These are phyloP conservation scores for Andrena haemorrhoa DNA, from an alignment of 2,888 invertebrate species.

Conservation along the genomic window DNA sequence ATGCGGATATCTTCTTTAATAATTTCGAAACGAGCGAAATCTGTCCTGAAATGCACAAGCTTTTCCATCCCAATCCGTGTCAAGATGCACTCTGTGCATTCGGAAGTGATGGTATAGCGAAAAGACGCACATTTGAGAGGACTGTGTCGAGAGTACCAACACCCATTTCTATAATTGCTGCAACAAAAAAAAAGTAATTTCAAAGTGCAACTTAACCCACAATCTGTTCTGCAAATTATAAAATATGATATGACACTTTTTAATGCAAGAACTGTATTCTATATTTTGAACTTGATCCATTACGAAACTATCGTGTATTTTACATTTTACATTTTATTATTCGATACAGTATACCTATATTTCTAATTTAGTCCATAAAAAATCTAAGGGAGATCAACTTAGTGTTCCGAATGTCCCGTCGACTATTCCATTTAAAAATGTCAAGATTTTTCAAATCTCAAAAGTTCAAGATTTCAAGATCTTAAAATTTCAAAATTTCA, in stretches of 20 bases:
- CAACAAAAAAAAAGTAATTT: conserved; percentile 4
- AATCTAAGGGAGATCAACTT: too few species aligned
- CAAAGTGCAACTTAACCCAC: not conserved
- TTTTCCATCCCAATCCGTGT: conserved; percentile 37
- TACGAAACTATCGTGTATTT: too few species aligned
- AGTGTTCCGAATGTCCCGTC: too few species aligned
- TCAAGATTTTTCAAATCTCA: too few species aligned
- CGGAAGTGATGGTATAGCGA: conserved; percentile 4
- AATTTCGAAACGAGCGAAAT: conserved; percentile 36
- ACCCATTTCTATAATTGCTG: conserved; percentile 34
- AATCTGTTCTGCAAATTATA: not conserved
- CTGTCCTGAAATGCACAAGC: conserved; percentile 9
- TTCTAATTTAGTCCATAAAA: too few species aligned
- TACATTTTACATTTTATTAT: too few species aligned
- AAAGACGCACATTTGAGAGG: conserved; percentile 18
- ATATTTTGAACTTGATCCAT: too few species aligned
- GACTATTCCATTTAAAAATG: too few species aligned
- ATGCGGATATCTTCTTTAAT: conserved; percentile 25
- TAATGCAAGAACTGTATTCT: not conserved
- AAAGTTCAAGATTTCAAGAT: too few species aligned
- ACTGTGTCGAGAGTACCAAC: conserved; percentile 21
- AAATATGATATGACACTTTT: not conserved
- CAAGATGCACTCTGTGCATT: conserved; percentile 40
- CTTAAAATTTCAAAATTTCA: too few species aligned
- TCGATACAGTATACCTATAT: too few species aligned